These are phyloP conservation scores for Coracopsis vasa DNA, from an alignment of 2,113 vertebrate species.

Conservation along the genomic window DNA sequence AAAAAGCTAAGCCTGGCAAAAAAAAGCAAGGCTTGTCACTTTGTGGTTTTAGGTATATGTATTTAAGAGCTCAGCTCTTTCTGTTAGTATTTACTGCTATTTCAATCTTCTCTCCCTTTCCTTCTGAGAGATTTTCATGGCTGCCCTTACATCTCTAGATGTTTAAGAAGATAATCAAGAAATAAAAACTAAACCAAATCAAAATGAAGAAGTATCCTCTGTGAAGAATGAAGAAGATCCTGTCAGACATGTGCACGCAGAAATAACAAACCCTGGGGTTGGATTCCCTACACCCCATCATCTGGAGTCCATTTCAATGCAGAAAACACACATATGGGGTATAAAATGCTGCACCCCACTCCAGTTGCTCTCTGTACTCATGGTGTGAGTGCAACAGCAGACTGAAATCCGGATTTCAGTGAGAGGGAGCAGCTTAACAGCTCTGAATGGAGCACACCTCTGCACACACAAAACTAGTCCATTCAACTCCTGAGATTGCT, in stretches of 20 bases:
- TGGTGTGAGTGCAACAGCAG: fast-evolving
- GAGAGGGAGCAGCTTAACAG: not conserved
- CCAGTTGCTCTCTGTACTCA: not conserved
- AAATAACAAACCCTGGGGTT: not conserved
- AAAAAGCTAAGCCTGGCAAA: not conserved
- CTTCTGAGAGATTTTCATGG: not conserved
- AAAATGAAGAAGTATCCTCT: not conserved
- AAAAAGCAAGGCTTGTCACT: not conserved
- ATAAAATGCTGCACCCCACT: not conserved
- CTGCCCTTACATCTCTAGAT: not conserved
- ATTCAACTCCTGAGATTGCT: fast-evolving
- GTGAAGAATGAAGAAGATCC: not conserved
- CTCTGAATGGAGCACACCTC: not conserved
- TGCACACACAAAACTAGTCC: not conserved
- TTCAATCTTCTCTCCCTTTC: not conserved
- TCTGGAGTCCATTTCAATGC: not conserved
- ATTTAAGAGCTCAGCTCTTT: not conserved
- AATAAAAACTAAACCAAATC: not conserved
- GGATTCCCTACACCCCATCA: not conserved
- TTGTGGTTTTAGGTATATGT: not conserved
- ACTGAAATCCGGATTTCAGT: not conserved
- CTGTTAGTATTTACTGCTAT: not conserved
- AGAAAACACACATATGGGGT: fast-evolving
- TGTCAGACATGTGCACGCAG: not conserved
- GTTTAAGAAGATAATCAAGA: not conserved